phyloP scores from a whole-genome alignment of 2,113 vertebrate species.

The Stictonetta naevosa region DNA sequence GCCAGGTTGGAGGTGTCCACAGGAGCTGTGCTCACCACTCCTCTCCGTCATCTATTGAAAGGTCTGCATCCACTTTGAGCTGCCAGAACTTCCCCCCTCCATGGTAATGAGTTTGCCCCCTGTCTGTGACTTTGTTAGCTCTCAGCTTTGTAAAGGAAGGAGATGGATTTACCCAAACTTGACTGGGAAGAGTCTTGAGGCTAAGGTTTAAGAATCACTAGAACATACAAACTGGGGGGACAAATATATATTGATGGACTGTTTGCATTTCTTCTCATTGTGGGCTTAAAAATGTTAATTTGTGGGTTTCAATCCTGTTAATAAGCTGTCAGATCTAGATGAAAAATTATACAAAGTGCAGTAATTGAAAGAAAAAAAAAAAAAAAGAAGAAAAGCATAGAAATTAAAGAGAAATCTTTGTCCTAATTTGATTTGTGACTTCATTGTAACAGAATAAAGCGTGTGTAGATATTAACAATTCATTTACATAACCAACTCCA shows the following conservation, averaged over 20 bases:
- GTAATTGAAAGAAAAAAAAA: constrained; percentile 29
- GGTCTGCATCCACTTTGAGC: constrained; percentile 25
- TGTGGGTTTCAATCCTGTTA: constrained; percentile 40
- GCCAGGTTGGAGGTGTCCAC: neutral
- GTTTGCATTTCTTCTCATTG: constrained; percentile 9
- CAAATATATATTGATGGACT: neutral
- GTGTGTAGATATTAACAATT: constrained; percentile 43
- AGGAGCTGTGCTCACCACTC: neutral
- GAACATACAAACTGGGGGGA: neutral
- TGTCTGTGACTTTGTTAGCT: neutral
- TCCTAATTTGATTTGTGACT: constrained; percentile 62
- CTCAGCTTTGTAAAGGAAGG: neutral
- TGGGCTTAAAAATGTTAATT: constrained; percentile 23
- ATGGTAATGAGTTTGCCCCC: constrained; percentile 53
- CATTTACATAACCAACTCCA: constrained; percentile 53
- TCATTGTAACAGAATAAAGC: constrained; percentile 56
- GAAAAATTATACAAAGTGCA: constrained; percentile 31
- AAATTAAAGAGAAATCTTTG: constrained; percentile 56
- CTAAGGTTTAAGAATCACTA: constrained; percentile 15
- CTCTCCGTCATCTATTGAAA: constrained; percentile 20
- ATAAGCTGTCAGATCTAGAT: constrained; percentile 45
- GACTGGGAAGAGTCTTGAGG: constrained; percentile 4
- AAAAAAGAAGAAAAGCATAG: constrained; percentile 2
- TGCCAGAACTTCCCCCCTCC: constrained; percentile 31
- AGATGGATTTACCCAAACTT: constrained; percentile 23